Evolutionary conservation across 1,140 invertebrate genomes (phyloP).

Genomic region (Trichonephila clavata): DNA sequence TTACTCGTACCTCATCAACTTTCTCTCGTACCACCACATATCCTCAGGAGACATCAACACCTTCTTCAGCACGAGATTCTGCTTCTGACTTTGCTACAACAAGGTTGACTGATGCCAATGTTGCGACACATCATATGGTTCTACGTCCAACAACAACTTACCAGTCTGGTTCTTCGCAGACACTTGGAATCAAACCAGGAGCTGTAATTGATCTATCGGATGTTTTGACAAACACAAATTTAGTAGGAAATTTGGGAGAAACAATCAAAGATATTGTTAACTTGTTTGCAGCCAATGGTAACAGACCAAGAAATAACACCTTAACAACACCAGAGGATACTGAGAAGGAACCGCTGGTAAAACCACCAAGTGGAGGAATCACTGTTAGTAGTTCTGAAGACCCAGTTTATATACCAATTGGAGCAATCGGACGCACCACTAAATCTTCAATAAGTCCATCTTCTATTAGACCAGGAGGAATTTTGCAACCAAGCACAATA

Average conservation of each 20-base stretch:
- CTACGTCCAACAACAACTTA: conserved; percentile 58
- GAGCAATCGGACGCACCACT: conserved; percentile 71
- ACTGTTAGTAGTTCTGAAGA: conserved; percentile 77
- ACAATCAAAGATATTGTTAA: conserved; percentile 79
- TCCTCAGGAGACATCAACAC: conserved; percentile 32
- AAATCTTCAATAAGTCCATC: conserved; percentile 24
- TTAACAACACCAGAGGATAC: conserved; percentile 5
- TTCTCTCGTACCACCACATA: not conserved
- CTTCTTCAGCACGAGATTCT: conserved; percentile 60
- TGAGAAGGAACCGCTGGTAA: not conserved
- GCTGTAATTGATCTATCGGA: conserved; percentile 79
- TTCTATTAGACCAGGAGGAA: not conserved
- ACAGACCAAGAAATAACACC: conserved; percentile 34
- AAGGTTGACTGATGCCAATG: conserved; percentile 65
- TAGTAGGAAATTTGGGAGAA: conserved; percentile 78
- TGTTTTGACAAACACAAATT: conserved; percentile 78
- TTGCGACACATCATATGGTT: conserved; percentile 62
- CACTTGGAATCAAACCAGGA: conserved; percentile 77
- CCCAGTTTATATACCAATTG: conserved; percentile 78
- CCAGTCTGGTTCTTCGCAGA: conserved; percentile 64
- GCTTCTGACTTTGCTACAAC: conserved; percentile 69
- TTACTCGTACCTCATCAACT: not conserved
- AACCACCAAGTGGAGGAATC: conserved; percentile 77
- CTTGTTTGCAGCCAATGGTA: conserved; percentile 78
- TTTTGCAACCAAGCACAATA: conserved; percentile 58